Base-by-base conservation (phyloP, 2,797 vertebrate species). In the Mallotus villosus region DNA sequence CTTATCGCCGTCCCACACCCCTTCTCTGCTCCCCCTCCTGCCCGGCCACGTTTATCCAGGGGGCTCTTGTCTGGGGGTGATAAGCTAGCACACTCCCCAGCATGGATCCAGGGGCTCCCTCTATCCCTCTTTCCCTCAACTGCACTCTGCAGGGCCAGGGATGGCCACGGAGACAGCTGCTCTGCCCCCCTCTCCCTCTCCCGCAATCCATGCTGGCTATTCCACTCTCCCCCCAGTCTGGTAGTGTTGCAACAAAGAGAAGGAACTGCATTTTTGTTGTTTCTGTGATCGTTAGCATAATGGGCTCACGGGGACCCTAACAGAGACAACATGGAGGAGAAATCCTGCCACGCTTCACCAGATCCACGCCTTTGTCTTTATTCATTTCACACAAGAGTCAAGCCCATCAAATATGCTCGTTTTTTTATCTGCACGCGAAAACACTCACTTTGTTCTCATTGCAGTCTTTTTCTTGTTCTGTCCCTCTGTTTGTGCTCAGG, bases 1-100 rank as follows among this genome's bases (percentile, higher is more conserved):
- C 93, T 94, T 94, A 94, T 94, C 93, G 77, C 89, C 72, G 82
- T 85, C 84, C 88, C 90, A 89, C 93, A 94, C 91, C 91, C 91
- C 87, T 77, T 85, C 87, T 41, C 85, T 84, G 88, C 82, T 79
- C 81, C 84, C 80, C 89, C 86, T 91, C 72, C 88, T 87, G 88
- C 85, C 89, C 88, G 81, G 90, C 88, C 89, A 83, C 85, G 86
- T 92, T 91, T 92, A 90, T 91, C 88, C 88, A 78, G 85, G 88
- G 86, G 91, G 86, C 86, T 90, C 87, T 93, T 94, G 92, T 93
- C 90, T 91, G 88, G 82, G 89, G 89, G 90, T 87, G 93, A 94
- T 94, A 94, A 93, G 91, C 90, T 85, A 88, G 86, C 89, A 89
- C 87, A 87, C 86, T 87, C 87, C 88, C 85, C 85, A 87, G 85